A percentile compares a stretch with the other conserved stretches of the same genome.
Evolutionary conservation across 2,888 invertebrate genomes (phyloP).

Genomic region (Arenicola marina): DNA sequence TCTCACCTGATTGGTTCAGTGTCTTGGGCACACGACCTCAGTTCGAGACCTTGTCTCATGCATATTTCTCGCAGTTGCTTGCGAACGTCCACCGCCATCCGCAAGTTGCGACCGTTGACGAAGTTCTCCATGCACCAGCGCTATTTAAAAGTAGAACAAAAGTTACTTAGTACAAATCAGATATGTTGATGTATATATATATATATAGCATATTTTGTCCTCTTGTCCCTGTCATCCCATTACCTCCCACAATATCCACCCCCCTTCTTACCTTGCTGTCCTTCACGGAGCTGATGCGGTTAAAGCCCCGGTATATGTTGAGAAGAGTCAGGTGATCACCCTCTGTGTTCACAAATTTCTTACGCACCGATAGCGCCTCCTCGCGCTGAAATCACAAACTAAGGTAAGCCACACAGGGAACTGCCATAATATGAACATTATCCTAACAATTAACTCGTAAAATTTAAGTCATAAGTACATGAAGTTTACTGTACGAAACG

Average conservation of each 20-base stretch:
- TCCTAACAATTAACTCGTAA: no score
- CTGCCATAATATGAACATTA: neutral
- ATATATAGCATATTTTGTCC: no score
- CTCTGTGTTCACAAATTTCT: slow-evolving; percentile 80
- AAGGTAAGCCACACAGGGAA: neutral
- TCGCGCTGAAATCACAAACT: slow-evolving; percentile 65
- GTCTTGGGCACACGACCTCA: slow-evolving; percentile 69
- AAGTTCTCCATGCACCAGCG: slow-evolving; percentile 90
- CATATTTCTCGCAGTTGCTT: slow-evolving; percentile 78
- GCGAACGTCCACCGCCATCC: slow-evolving; percentile 79
- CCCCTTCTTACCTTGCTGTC: no score
- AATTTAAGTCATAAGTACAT: no score
- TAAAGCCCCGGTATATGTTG: slow-evolving; percentile 83
- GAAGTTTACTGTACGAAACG: no score
- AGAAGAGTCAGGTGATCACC: slow-evolving; percentile 92
- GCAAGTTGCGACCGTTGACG: slow-evolving; percentile 80
- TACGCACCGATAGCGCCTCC: slow-evolving; percentile 73
- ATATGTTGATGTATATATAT: no score
- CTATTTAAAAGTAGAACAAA: no score
- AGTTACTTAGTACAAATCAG: no score
- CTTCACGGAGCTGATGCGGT: slow-evolving; percentile 71
- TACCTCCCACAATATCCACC: no score
- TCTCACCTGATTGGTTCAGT: slow-evolving; percentile 5
- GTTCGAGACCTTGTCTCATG: slow-evolving; percentile 67
- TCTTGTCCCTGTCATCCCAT: no score